Evolutionary conservation across 2,797 vertebrate genomes (phyloP).

Genomic region (Melanogrammus aeglefinus): DNA sequence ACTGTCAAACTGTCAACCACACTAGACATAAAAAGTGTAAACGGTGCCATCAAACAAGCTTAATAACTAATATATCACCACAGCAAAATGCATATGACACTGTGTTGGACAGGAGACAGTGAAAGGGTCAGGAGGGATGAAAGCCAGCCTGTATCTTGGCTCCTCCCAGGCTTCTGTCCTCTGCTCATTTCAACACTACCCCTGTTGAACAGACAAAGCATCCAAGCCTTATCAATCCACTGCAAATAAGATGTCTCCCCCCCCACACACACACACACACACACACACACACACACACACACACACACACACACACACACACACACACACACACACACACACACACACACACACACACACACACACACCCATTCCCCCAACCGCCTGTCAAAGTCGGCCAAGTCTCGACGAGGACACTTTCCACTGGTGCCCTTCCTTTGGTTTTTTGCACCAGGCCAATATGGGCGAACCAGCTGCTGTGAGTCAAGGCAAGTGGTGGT

Average conservation of each 20-base stretch:
- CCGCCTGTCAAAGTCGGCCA: constrained; percentile 49
- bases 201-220: not conserved
- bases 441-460: constrained; percentile 40
- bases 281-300: not conserved
- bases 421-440: constrained; percentile 57
- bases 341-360: not conserved
- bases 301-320: not conserved
- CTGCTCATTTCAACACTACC: not conserved
- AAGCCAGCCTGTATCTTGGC: not conserved
- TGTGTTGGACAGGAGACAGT: not conserved
- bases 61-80: not conserved
- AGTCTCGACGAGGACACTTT: constrained; percentile 45
- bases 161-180: not conserved
- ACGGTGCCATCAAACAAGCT: not conserved
- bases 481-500: constrained; percentile 58
- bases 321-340: not conserved
- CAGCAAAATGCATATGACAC: not conserved
- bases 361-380: constrained; percentile 11
- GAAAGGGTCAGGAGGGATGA: not conserved
- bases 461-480: constrained; percentile 66
- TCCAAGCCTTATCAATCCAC: not conserved
- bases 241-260: not conserved
- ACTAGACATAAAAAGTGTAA: not conserved
- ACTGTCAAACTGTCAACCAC: not conserved
- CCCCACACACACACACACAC: not conserved